Base-by-base conservation (phyloP, 2,113 vertebrate species). In the Cricetomys ansorgei region DNA sequence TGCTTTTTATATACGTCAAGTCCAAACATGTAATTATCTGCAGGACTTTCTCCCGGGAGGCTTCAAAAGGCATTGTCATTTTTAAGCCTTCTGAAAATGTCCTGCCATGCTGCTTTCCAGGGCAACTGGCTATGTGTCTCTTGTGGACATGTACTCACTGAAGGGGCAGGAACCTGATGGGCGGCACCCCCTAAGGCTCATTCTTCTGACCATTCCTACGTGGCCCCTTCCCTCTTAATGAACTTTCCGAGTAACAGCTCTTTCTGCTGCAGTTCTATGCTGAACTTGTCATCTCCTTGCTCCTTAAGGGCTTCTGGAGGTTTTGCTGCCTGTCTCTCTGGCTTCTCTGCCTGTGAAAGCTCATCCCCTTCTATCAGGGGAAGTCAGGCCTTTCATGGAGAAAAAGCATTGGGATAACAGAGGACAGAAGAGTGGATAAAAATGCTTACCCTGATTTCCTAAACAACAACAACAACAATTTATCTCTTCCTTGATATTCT, bases 61-160 rank as follows among this genome's bases (percentile, higher is more conserved):
- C 13, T 85, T n/a, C 31, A 55, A 92, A 92, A 95, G 70, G 48
- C 15, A n/a, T 19, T 73, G 27, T 67, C 23, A 62, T n/a, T 57
- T 90, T 94, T 81, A 94, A 91, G 29, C 45, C 62, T 53, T 65
- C 81, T 84, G 64, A 72, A 69, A n/a, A 89, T 29, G 48, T 19
- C 15, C 45, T 65, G 76, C 12, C 34, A 55, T 31, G 23, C 2
- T 55, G 10, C 79, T 59, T 94, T 53, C 75, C 5, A 27, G 75
- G 31, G 29, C 7, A 40, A 40, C 9, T 7, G 62, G 43, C 50
- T 59, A 31, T 12, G 16, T 43, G 12, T 45, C 7, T 80, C 29
- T 59, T 59, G 75, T 3, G 13, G 45, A 21, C 34, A 16, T 25
- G 11, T 1, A 27, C 21, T 31, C 40, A 8, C 3, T 0, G 0